Percentiles rank a stretch among this genome's conserved stretches.
phyloP scores from a whole-genome alignment of 2,797 vertebrate species.

The Danio tinwini region DNA sequence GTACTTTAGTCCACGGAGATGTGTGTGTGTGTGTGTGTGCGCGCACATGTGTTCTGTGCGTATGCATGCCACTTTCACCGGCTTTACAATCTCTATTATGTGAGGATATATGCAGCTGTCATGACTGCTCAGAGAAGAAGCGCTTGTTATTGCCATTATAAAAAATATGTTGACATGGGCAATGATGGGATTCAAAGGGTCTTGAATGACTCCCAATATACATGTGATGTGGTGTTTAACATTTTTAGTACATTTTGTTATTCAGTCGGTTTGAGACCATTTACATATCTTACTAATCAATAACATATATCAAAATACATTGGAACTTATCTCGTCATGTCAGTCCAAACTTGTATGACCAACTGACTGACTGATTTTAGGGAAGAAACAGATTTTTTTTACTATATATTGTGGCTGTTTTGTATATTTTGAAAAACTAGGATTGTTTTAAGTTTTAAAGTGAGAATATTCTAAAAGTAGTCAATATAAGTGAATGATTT shows the following conservation, averaged over 20 bases:
- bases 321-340: not conserved
- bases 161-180: not conserved
- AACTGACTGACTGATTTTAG: no score
- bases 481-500: conserved; percentile 16
- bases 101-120: not conserved
- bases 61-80: not conserved
- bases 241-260: not conserved
- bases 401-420: no score
- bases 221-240: not conserved
- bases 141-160: not conserved
- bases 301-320: not conserved
- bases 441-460: not conserved
- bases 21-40: not conserved
- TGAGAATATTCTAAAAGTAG: not conserved
- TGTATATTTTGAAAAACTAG: not conserved
- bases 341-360: not conserved
- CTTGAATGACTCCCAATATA: not conserved
- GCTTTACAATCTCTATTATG: conserved; percentile 9
- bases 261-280: not conserved
- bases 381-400: no score
- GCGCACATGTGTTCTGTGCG: not conserved
- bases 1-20: not conserved
- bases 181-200: conserved; percentile 8
- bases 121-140: not conserved
- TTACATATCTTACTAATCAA: not conserved